Conservation (phyloP, 30 jellyfish, hydroid and myxozoan species). For the Aurelia aurita region DNA sequence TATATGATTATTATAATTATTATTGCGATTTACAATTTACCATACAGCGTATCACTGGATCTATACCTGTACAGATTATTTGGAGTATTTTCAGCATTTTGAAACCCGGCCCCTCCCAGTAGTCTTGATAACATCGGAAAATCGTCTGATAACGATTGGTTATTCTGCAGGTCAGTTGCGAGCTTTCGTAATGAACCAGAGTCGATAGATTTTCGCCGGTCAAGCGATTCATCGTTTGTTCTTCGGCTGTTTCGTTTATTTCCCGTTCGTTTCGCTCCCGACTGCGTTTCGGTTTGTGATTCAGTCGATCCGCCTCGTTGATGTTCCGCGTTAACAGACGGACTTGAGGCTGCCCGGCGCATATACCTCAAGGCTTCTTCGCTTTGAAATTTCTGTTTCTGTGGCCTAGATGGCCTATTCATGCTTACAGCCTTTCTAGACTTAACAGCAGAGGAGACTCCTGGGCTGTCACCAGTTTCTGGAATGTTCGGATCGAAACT, state of each 20-base stretch:
- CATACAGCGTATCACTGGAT: constrained; percentile 47
- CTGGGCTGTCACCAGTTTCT: no score
- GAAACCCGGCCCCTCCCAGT: constrained; percentile 69
- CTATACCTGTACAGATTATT: constrained; percentile 33
- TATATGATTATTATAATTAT: background rate
- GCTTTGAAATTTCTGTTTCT: background rate
- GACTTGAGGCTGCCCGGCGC: constrained; percentile 73
- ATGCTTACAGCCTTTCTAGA: constrained; percentile 7
- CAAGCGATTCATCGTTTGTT: constrained; percentile 59
- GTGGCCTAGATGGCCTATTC: constrained; percentile 12
- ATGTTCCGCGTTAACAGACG: constrained; percentile 59
- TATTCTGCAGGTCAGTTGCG: constrained; percentile 87
- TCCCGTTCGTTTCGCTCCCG: constrained; percentile 13
- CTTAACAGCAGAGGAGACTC: background rate
- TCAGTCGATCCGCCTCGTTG: constrained; percentile 35
- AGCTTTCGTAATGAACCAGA: constrained; percentile 96
- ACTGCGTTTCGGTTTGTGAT: constrained; percentile 10
- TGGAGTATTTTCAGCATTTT: constrained; percentile 12
- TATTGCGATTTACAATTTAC: constrained; percentile 3
- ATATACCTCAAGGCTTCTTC: constrained; percentile 32
- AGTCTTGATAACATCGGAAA: constrained; percentile 92
- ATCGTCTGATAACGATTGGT: constrained; percentile 90
- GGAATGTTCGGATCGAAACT: background rate
- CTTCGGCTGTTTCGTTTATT: constrained; percentile 5
- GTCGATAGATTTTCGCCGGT: constrained; percentile 95